phyloP scores from a whole-genome alignment of 2,113 vertebrate species.

The Chrysochloris asiatica region DNA sequence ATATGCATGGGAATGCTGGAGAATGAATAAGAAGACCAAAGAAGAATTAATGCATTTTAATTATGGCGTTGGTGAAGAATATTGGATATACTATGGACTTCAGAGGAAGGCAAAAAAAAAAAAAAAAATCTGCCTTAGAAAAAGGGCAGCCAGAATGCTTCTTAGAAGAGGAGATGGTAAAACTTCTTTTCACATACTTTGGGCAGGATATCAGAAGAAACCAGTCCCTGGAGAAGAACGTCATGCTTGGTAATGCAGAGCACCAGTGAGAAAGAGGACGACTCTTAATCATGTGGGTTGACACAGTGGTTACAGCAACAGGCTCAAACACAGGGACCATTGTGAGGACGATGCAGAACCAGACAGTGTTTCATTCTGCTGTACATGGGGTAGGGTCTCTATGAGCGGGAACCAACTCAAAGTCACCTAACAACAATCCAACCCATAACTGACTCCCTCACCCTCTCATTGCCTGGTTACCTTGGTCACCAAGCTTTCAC shows the following conservation, averaged over 20 bases:
- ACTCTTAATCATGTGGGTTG: background rate
- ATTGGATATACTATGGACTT: too few species aligned
- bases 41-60: too few species aligned
- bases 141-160: too few species aligned
- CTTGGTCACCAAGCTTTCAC: background rate
- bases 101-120: background rate
- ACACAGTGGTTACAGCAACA: background rate
- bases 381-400: too few species aligned
- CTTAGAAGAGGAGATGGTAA: too few species aligned
- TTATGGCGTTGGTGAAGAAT: too few species aligned
- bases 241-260: background rate
- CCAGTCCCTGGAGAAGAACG: background rate
- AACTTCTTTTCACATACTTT: too few species aligned
- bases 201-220: too few species aligned
- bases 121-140: background rate
- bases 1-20: too few species aligned
- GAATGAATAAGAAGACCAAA: too few species aligned
- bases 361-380: background rate
- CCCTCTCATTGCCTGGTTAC: too few species aligned
- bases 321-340: background rate
- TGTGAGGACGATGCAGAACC: background rate
- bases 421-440: background rate
- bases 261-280: background rate
- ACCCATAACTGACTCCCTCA: background rate
- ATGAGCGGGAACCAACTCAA: background rate